These are phyloP conservation scores for Pyrrhosoma nymphula DNA, from an alignment of 2,888 invertebrate species.

Conservation along the genomic window DNA sequence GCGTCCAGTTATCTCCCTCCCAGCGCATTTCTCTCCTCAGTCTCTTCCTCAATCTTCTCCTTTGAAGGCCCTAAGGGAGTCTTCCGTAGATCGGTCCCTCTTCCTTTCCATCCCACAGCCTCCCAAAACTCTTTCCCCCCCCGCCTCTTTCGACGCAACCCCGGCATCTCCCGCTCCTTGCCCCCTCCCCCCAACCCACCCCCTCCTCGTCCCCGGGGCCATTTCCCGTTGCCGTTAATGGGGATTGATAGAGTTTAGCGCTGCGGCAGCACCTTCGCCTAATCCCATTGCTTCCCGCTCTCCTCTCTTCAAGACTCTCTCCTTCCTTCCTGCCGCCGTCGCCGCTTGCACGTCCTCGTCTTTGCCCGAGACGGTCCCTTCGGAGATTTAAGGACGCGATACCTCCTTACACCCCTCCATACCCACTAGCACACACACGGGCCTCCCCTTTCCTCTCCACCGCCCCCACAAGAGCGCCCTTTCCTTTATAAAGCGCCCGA, in stretches of 20 bases:
- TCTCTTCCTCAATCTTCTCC: not conserved
- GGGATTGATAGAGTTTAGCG: conserved; percentile 65
- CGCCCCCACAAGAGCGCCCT: not conserved
- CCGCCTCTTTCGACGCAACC: not conserved
- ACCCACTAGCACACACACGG: not conserved
- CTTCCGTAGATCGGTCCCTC: not conserved
- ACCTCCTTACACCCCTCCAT: not conserved
- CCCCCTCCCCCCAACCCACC: not conserved
- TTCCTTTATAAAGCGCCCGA: not conserved
- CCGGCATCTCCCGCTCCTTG: too few species aligned
- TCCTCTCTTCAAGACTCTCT: not conserved
- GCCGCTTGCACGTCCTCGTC: not conserved
- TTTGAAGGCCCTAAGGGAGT: not conserved
- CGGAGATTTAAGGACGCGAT: conserved; percentile 36
- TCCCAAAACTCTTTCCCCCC: not conserved
- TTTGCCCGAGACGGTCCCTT: not conserved
- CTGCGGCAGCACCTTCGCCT: conserved; percentile 60
- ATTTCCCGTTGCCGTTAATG: conserved; percentile 60
- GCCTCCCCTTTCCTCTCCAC: not conserved
- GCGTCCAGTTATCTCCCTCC: too few species aligned
- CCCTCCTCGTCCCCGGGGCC: not conserved
- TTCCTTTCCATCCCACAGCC: not conserved
- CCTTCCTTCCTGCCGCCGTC: not conserved
- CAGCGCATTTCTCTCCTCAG: not conserved
- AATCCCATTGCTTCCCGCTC: conserved; percentile 11